phyloP scores from a whole-genome alignment of 2,888 invertebrate genomes.

The Drosophila siamana region DNA sequence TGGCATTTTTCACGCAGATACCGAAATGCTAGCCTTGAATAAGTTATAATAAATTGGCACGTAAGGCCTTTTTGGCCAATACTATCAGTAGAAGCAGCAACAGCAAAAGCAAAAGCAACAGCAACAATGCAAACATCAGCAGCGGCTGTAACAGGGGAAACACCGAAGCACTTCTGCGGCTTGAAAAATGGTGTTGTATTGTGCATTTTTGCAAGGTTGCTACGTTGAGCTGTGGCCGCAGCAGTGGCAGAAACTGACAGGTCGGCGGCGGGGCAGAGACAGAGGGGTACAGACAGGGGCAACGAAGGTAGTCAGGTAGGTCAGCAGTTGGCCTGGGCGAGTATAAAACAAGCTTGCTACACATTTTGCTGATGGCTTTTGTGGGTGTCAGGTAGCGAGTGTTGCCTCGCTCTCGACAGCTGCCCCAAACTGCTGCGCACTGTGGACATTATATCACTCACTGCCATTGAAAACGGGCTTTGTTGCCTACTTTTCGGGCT shows the following conservation, averaged over 20 bases:
- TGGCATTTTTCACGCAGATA: constrained; percentile 74
- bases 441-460: constrained; percentile 49
- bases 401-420: not conserved
- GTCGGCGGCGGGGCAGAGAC: constrained; percentile 4
- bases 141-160: not conserved
- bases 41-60: constrained; percentile 81
- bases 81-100: constrained; percentile 58
- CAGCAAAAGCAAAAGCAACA: too few relatives aligned
- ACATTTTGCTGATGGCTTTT: constrained; percentile 49
- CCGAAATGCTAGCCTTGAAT: constrained; percentile 68
- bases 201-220: constrained; percentile 64
- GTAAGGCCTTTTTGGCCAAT: constrained; percentile 65
- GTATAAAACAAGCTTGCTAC: constrained; percentile 23
- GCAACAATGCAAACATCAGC: constrained; percentile 12
- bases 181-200: constrained; percentile 69
- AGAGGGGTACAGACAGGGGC: not conserved
- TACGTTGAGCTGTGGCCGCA: constrained; percentile 31
- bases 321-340: not conserved
- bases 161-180: constrained; percentile 42
- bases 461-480: constrained; percentile 11
- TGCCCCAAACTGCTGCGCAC: constrained; percentile 24
- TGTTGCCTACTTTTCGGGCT: constrained; percentile 8
- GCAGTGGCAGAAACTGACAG: constrained; percentile 11
- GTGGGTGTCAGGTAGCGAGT: constrained; percentile 39
- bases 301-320: constrained; percentile 5